phyloP scores from a whole-genome alignment of 2,797 vertebrate genomes.

The Varecia variegata region DNA sequence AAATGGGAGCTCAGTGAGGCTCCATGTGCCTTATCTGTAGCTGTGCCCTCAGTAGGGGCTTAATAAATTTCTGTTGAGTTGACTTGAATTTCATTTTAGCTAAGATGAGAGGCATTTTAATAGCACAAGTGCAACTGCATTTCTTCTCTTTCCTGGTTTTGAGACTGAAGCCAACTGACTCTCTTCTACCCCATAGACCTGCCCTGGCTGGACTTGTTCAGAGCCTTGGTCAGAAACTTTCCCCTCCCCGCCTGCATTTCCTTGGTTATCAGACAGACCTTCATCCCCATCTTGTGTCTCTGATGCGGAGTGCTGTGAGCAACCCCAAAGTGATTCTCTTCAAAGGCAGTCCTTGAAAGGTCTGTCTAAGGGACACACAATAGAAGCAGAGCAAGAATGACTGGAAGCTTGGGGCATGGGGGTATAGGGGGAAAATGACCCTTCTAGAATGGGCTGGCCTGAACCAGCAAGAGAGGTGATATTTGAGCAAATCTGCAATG shows the following conservation, averaged over 20 bases:
- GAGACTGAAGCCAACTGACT: neutral
- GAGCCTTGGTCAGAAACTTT: neutral
- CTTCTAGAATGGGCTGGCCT: neutral
- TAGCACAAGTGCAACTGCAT: neutral
- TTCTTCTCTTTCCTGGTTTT: neutral
- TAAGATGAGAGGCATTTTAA: neutral
- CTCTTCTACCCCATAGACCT: neutral
- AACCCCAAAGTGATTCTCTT: neutral
- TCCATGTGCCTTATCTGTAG: neutral
- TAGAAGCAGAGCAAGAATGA: neutral
- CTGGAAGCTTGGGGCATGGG: neutral
- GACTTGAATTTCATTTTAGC: neutral
- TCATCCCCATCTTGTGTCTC: neutral
- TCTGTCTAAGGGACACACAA: neutral
- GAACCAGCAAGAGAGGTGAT: neutral
- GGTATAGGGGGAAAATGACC: neutral
- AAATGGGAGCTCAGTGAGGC: neutral
- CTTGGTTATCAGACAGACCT: neutral
- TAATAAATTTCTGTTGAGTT: neutral
- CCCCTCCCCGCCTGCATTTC: neutral
- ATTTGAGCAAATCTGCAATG: neutral
- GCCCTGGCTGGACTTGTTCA: neutral
- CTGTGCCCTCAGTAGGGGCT: neutral
- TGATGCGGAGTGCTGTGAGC: neutral
- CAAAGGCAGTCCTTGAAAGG: neutral